Evolutionary conservation across 2,113 vertebrate genomes (phyloP), one percentile per base, ranked within the genome.

Genomic region (Amia ocellicauda): DNA sequence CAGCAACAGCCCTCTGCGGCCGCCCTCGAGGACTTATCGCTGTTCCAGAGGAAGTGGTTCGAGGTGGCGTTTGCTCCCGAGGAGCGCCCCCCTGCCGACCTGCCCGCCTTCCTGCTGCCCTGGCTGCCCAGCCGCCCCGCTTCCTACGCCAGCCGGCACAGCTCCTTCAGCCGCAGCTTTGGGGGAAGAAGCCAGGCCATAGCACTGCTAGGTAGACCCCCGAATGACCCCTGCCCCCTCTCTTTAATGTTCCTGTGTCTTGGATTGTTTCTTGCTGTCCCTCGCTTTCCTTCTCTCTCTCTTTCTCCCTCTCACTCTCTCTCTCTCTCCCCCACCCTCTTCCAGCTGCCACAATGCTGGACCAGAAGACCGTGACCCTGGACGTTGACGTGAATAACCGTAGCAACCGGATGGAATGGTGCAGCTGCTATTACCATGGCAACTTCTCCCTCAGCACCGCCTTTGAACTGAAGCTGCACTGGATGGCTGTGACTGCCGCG

Each of bases 121-220:
- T 96, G 96, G 95, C 82, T 99, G 68, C 96, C 97, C 69, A 98
- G 97, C 77, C 91, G 97, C 70, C 95, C 96, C 0, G 94, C 97
- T 60, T 99, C 96, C 73, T 98, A 98, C 50, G 95, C 96, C 81
- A 99, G 97, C 90, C 92, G 97, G 81, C 96, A 99, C 87, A 99
- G 96, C 85, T 99, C 97, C 85, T 99, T 99, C 86, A 99, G 97
- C 86, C 94, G 96, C 89, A 99, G 97, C 85, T 99, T 99, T 69
- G 97, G 97, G 82, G 96, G 96, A 79, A 94, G 96, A 84, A 98
- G 96, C 89, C 97, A 99, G 85, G 94, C 96, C 36, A 95, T 95
- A 1, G 96, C 95, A 17, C 85, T 99, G 66, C 87, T 99, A 90
- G 97, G 97, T 99, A 94, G 82, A 79, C 85, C 75, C n/a, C n/a